Evolutionary conservation across 2,797 vertebrate species (phyloP), one percentile per base, ranked within the genome.

Genomic region (Sarcophilus harrisii): DNA sequence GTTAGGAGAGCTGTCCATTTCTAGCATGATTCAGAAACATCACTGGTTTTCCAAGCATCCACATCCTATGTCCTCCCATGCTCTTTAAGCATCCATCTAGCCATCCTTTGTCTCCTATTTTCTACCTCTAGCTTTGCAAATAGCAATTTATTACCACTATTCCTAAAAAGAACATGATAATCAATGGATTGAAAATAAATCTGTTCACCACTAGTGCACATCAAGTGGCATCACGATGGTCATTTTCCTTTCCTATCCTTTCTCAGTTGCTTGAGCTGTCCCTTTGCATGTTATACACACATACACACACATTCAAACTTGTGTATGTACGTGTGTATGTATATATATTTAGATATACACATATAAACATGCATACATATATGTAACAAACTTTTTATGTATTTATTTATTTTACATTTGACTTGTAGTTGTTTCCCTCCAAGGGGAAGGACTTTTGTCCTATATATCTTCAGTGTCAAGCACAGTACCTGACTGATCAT

Each of bases 191-290:
- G 66, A 21, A 73, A 73, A 38, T n/a, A 38, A 73, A 38, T 73
- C 16, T 73, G 1, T 38, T 38, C 1, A 24, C 18, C 16, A 6
- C 18, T 81, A 21, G 18, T 2, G 38, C 9, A 18, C 66, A 81
- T 9, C n/a, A 4, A 11, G 21, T 0, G 0, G 49, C 38, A 87
- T 2, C 49, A 27, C 21, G 28, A 32, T 9, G 24, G 1, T 14
- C 38, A 45, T 30, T 0, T 24, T 49, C 24, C 21, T 87, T 87
- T 87, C 21, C 27, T 24, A 27, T 8, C 38, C 27, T 27, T 45
- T 49, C 38, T 45, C 10, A 87, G 38, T 45, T 87, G 9, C 38
- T 87, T 27, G 38, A 87, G 38, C 9, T 45, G 9, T 49, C 45
- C 38, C 4, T 18, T 6, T 24, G 58, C 21, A 58, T 24, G 58